These are phyloP conservation scores for Caenorhabditis sp. DNA, from an alignment of 2,888 invertebrate species.

Conservation along the genomic window DNA sequence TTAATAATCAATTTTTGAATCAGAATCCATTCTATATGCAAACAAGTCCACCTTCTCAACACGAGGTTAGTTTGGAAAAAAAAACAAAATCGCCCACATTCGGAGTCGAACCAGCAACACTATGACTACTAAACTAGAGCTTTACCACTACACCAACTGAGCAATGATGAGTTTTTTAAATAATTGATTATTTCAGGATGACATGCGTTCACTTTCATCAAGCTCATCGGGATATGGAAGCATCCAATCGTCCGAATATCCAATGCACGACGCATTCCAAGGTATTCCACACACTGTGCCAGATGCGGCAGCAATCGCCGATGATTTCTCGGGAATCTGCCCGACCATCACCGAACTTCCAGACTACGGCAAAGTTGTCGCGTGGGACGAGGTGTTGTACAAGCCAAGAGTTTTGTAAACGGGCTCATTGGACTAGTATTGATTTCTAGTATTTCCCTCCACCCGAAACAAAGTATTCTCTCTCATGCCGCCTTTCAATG, in stretches of 20 bases:
- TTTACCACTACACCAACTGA: no score
- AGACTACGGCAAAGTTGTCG: background rate
- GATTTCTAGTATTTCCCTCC: slow-evolving; percentile 10
- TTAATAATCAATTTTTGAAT: background rate
- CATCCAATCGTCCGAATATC: background rate
- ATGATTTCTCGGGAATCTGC: slow-evolving; percentile 31
- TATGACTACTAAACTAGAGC: no score
- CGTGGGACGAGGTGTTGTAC: slow-evolving; percentile 27
- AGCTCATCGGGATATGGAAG: slow-evolving; percentile 56
- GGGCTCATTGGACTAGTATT: no score
- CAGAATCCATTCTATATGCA: slow-evolving; percentile 14
- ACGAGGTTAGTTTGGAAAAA: background rate
- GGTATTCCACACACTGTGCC: background rate
- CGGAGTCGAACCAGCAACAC: no score
- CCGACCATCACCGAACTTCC: slow-evolving; percentile 24
- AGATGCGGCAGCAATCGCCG: background rate
- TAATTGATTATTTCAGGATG: slow-evolving; percentile 48
- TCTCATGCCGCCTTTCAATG: background rate
- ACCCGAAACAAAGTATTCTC: slow-evolving; percentile 5
- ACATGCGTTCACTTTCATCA: slow-evolving; percentile 57
- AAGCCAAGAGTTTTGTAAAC: slow-evolving; percentile 18
- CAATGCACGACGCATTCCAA: background rate
- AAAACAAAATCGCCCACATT: no score
- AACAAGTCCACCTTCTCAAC: background rate
- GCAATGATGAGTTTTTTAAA: no score